These are phyloP conservation scores for Pherbina coryleti DNA, from an alignment of 2,888 invertebrate species.

Conservation along the genomic window DNA sequence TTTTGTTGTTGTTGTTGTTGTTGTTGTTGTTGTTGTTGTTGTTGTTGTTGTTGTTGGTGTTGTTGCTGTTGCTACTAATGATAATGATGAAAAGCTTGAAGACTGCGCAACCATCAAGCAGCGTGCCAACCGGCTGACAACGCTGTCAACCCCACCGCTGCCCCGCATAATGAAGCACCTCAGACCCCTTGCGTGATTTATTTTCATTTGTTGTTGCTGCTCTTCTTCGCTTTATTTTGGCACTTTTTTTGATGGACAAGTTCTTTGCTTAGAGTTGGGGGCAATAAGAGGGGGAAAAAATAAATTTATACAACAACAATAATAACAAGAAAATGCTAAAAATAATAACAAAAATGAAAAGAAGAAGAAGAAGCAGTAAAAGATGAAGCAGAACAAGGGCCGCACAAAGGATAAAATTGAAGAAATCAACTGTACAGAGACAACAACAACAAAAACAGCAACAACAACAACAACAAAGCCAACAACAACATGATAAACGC, in stretches of 20 bases:
- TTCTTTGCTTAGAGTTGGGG: background rate
- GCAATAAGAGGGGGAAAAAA: background rate
- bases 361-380: background rate
- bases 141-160: background rate
- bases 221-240: background rate
- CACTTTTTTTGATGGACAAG: background rate
- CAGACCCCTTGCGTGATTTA: background rate
- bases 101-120: background rate
- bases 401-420: background rate
- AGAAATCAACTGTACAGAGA: background rate
- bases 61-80: background rate
- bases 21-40: background rate
- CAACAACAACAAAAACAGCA: background rate
- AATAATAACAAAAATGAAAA: background rate
- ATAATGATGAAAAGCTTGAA: background rate
- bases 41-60: background rate
- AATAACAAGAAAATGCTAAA: background rate
- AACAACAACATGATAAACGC: no score
- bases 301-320: background rate
- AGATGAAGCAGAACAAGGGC: background rate
- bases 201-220: background rate
- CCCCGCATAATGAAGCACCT: background rate
- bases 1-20: background rate
- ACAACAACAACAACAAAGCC: background rate
- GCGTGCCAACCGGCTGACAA: background rate